These are phyloP conservation scores for Drosophila neotestacea DNA, from an alignment of 2,888 invertebrate species.

Conservation along the genomic window DNA sequence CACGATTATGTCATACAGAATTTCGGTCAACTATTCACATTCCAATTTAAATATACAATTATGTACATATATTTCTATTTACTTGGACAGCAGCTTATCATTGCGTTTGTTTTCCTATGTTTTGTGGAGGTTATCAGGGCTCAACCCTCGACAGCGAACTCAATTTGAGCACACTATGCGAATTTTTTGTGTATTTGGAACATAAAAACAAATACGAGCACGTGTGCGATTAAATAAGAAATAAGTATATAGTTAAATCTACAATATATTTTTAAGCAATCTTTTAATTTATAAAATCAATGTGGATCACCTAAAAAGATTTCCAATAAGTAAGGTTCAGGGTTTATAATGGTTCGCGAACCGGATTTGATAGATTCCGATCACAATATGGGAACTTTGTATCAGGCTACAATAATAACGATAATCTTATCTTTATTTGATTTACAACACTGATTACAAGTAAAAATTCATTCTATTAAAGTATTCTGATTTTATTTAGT, in stretches of 20 bases:
- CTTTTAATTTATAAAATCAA: neutral
- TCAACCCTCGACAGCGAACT: neutral
- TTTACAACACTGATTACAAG: neutral
- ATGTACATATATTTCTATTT: neutral
- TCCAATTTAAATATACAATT: neutral
- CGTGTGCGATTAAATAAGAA: neutral
- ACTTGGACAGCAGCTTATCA: constrained; percentile 11
- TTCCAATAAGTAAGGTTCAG: neutral
- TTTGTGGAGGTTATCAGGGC: constrained; percentile 17
- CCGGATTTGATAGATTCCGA: neutral
- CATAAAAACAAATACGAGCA: neutral
- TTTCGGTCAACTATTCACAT: constrained; percentile 4
- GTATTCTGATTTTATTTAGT: too few species aligned
- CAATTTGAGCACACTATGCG: neutral
- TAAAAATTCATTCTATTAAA: too few species aligned
- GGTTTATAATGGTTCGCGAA: neutral
- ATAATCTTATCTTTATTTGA: neutral
- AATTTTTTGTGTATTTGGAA: neutral
- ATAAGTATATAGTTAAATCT: neutral
- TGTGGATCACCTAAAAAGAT: neutral
- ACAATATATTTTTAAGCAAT: too few species aligned
- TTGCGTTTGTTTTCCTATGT: constrained; percentile 10
- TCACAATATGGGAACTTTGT: neutral
- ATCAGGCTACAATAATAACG: neutral
- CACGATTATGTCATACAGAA: constrained; percentile 18